Base-by-base conservation (phyloP, 2,797 vertebrate species). In the Chromis chromis region DNA sequence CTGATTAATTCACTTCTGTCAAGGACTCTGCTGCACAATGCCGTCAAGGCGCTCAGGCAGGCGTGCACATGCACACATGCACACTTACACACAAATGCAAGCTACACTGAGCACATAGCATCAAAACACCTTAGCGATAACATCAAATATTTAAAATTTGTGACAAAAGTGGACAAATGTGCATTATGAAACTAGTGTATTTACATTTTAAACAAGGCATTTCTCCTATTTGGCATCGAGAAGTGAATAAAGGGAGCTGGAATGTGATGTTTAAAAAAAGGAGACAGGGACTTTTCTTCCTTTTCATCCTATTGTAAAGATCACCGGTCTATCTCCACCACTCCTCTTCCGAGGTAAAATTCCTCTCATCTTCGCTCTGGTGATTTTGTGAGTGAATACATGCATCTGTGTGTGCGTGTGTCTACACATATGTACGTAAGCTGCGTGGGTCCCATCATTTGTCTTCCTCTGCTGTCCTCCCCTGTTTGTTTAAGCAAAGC, bases 381-480 rank as follows among this genome's bases (percentile, higher is more conserved):
- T 67, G 79, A 69, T 36, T 77, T 81, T 85, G 70, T 76, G 70
- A 88, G 82, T 52, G 60, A 24, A 52, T 77, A 72, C 22, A 55
- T 86, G 75, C 66, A 85, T 82, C 69, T 78, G 60, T 57, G 72
- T 72, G 69, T 39, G 55, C 42, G 54, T 65, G 67, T 78, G 82
- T 70, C 76, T 56, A 55, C 79, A 42, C 76, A 78, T 88, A 91
- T 91, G 89, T 84, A 40, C 76, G 77, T 84, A 88, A 88, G 95
- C 95, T 93, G 94, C 87, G 92, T 94, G 93, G 88, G 92, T 95
- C 95, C 91, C 94, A 89, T 95, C 96, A 96, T 98, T 95, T 95
- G 95, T 98, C 97, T 97, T 94, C 85, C 85, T 91, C 90, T 89
- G 92, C 96, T 94, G 96, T 96, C 96, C 96, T 93, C 95, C 95